phyloP scores from a whole-genome alignment of 2,888 invertebrate genomes.

The Nomada fabriciana region DNA sequence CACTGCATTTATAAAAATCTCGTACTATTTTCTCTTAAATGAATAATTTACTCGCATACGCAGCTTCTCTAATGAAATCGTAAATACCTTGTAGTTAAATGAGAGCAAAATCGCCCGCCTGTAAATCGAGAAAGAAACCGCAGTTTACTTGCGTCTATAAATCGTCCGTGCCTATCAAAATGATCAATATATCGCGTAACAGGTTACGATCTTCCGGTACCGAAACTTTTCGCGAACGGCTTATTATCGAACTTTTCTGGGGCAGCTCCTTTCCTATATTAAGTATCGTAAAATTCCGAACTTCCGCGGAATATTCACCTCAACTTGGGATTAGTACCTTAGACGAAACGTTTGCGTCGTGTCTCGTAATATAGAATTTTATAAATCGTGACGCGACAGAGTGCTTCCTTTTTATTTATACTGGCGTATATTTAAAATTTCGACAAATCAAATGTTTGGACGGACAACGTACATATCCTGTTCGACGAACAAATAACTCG shows the following conservation, averaged over 20 bases:
- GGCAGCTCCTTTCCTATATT: constrained; percentile 65
- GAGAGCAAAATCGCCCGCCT: background rate
- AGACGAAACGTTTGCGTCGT: constrained; percentile 28
- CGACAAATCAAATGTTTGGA: too few relatives aligned
- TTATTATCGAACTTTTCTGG: constrained; percentile 59
- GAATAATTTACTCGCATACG: background rate
- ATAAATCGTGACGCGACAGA: constrained; percentile 45
- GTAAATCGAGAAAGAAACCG: background rate
- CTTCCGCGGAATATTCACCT: constrained; percentile 52
- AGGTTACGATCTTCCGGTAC: constrained; percentile 41
- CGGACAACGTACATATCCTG: too few relatives aligned
- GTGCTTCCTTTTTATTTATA: background rate
- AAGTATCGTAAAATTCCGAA: constrained; percentile 70
- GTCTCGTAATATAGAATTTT: constrained; percentile 52
- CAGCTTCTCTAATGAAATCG: background rate
- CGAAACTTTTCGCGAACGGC: constrained; percentile 48
- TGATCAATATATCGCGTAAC: constrained; percentile 47
- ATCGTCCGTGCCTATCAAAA: constrained; percentile 31
- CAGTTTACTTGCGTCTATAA: constrained; percentile 19
- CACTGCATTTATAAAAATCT: too few relatives aligned
- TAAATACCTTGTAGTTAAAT: background rate
- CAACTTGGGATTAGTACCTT: constrained; percentile 54
- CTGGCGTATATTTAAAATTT: background rate
- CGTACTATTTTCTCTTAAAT: too few relatives aligned
- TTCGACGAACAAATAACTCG: too few relatives aligned